Percentiles rank a stretch among this genome's conserved stretches.
phyloP scores from a whole-genome alignment of 1,140 invertebrate genomes.

The Drosophila repleta region DNA sequence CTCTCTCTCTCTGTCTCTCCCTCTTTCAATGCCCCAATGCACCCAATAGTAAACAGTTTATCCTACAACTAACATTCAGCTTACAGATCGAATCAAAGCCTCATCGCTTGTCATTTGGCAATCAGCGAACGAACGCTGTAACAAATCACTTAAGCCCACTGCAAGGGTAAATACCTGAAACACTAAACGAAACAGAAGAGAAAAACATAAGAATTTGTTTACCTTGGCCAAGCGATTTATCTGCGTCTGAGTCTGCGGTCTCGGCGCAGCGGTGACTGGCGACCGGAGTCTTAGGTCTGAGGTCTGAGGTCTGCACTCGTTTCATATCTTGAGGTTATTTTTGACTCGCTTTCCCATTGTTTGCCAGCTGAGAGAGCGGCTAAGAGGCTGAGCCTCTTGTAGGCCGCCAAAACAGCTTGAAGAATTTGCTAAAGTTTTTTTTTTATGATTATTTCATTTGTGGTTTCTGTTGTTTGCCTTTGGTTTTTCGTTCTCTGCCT shows the following conservation, averaged over 20 bases:
- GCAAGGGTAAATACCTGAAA: conserved; percentile 26
- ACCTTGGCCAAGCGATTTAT: conserved; percentile 49
- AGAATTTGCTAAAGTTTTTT: conserved; percentile 39
- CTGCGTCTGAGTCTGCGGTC: conserved; percentile 22
- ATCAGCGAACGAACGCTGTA: conserved; percentile 22
- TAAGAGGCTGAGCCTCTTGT: conserved; percentile 12
- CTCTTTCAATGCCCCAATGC: not conserved
- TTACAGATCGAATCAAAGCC: not conserved
- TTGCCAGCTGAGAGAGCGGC: conserved; percentile 11
- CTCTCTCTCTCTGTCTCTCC: not conserved
- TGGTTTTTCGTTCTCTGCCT: not conserved
- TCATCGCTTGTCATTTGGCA: not conserved
- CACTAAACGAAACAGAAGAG: not conserved
- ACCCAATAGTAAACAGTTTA: too few relatives aligned
- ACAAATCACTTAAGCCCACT: conserved; percentile 17
- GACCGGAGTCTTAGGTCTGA: not conserved
- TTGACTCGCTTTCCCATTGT: conserved; percentile 45
- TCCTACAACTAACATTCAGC: too few relatives aligned
- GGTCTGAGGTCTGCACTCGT: conserved; percentile 17
- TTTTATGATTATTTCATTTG: conserved; percentile 14
- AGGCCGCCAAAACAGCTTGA: conserved; percentile 48
- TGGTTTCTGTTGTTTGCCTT: not conserved
- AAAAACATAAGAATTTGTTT: conserved; percentile 27
- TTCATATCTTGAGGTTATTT: conserved; percentile 46
- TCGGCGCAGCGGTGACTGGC: not conserved